Evolutionary conservation across 2,113 vertebrate genomes (phyloP).

Genomic region (Microcebus griseorufus): DNA sequence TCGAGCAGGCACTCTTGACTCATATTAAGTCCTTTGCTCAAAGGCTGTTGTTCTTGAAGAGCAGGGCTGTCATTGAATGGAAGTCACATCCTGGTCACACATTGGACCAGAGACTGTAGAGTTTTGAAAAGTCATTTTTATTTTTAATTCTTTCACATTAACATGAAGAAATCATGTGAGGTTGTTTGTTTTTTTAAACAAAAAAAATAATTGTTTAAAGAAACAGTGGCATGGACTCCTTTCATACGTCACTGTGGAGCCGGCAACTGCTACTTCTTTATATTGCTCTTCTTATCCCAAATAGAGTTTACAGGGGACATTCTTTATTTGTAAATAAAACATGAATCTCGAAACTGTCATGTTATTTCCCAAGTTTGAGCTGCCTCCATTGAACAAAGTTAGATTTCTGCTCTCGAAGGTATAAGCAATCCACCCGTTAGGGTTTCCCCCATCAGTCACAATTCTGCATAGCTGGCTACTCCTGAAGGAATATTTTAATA

Average conservation of each 20-base stretch:
- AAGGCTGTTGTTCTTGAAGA: neutral
- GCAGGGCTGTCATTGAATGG: neutral
- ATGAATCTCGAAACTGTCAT: constrained; percentile 24
- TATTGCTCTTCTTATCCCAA: neutral
- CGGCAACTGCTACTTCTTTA: neutral
- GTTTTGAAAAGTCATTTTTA: constrained; percentile 15
- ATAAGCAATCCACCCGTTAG: neutral
- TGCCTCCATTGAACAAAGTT: neutral
- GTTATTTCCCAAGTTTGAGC: constrained; percentile 24
- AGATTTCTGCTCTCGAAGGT: neutral
- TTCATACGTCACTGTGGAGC: neutral
- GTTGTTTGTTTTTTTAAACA: constrained; percentile 5
- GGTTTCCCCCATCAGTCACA: neutral
- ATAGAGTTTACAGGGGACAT: constrained; percentile 51
- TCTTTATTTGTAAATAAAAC: constrained; percentile 86
- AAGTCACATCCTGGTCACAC: neutral
- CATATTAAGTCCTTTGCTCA: constrained; percentile 83
- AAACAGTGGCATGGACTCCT: constrained; percentile 31
- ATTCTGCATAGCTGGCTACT: neutral
- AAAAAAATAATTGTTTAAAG: constrained; percentile 54
- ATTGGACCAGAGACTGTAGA: neutral
- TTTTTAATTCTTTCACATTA: constrained; percentile 53
- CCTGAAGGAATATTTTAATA: neutral
- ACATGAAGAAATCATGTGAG: constrained; percentile 48
- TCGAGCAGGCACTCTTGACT: constrained; percentile 94